Base-by-base conservation (phyloP, 2,113 vertebrate genomes). In the Bos indicus region DNA sequence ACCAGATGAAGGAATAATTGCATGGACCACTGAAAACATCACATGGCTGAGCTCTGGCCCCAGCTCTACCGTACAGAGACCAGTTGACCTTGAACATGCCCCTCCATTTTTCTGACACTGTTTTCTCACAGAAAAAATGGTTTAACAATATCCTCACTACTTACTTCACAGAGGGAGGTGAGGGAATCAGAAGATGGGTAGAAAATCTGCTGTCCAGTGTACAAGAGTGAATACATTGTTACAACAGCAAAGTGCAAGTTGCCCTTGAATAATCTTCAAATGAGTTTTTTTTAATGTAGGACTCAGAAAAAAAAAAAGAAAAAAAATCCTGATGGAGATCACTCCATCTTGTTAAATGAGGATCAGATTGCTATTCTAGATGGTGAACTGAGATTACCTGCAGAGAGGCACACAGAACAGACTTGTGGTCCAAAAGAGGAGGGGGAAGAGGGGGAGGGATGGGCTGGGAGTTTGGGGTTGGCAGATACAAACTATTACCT, bases 211-310 rank as follows among this genome's bases (percentile, higher is more conserved):
- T 81, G 11, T 25, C 85, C n/a, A 13, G 26, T 43, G 8, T 82
- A 43, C 6, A 33, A n/a, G 82, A 57, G 14, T 60, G 71, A 52
- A 48, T 78, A 17, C 3, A 0, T 33, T 67, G 57, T 92, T 88
- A 71, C 54, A 84, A 12, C 19, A 36, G 90, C 67, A 62, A 36
- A 88, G 52, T 81, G 46, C 51, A 88, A 77, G 48, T 85, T 95
- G 87, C 43, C 57, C 64, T 94, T 83, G n/a, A 95, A 91, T 84
- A 93, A 71, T 88, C 64, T 95, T 91, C 77, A 94, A 91, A 77
- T 67, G 64, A 84, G 36, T n/a, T 96, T 95, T 74, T 26, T 60
- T 91, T 80, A 54, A 19, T 88, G n/a, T 67, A 84, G 67, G 43
- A 80, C 67, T 90, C 11, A 7, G n/a, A 26, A 36, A 85, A 74